Evolutionary conservation across 2,888 invertebrate species (phyloP).

Genomic region (Zaprionus bogoriensis): DNA sequence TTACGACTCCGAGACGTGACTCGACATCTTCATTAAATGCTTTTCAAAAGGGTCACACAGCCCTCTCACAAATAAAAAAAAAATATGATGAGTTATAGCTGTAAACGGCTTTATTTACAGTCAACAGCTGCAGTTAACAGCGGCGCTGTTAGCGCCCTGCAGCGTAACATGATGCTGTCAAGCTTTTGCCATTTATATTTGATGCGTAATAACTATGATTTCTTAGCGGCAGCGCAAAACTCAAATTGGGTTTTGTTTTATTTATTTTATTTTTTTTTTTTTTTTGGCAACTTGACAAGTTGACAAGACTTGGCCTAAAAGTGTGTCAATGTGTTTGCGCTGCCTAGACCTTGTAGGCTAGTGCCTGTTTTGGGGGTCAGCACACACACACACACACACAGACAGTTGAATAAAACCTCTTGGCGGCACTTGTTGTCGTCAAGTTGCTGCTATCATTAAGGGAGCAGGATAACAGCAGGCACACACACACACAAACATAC

Average conservation of each 20-base stretch:
- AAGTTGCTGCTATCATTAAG: constrained; percentile 10
- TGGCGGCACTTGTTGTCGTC: constrained; percentile 55
- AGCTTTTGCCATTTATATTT: neutral
- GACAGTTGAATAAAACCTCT: constrained; percentile 33
- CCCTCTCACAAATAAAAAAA: no score
- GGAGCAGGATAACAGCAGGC: constrained; percentile 13
- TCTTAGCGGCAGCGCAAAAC: neutral
- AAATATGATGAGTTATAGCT: no score
- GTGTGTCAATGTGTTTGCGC: constrained; percentile 45
- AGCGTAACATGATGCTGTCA: neutral
- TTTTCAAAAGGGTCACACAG: neutral
- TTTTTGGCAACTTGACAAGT: constrained; percentile 48
- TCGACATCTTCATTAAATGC: constrained; percentile 4
- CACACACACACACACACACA: neutral
- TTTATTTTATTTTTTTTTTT: neutral
- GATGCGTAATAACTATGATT: constrained; percentile 10
- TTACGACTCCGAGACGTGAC: constrained; percentile 9
- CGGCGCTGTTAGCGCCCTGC: neutral
- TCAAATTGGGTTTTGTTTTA: neutral
- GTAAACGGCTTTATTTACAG: neutral
- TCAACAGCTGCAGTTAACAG: neutral
- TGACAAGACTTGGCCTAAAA: no score
- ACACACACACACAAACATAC: neutral
- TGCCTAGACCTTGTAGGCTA: constrained; percentile 42
- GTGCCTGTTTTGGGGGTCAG: constrained; percentile 13